Conservation (phyloP, 2,888 invertebrate species). For the Galerucella nymphaeae region DNA sequence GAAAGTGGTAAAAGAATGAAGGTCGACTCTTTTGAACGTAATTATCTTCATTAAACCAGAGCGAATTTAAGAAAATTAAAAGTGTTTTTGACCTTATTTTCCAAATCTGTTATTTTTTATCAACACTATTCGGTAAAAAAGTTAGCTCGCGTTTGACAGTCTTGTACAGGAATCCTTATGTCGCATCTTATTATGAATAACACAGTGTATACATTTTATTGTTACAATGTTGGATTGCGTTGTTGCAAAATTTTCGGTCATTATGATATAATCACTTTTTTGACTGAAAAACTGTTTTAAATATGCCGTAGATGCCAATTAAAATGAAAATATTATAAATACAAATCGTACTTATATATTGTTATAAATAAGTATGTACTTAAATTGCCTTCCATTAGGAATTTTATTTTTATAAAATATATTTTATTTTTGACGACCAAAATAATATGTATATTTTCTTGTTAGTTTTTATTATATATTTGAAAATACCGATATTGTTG, state of each 20-base stretch:
- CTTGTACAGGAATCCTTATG: too few relatives aligned
- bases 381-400: background rate
- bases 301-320: background rate
- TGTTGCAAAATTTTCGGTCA: background rate
- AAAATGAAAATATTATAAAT: background rate
- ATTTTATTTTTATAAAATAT: slow-evolving; percentile 4
- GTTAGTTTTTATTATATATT: background rate
- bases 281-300: too few relatives aligned
- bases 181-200: too few relatives aligned
- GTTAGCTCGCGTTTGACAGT: too few relatives aligned
- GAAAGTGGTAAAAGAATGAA: too few relatives aligned
- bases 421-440: background rate
- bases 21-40: too few relatives aligned
- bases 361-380: slow-evolving; percentile 4
- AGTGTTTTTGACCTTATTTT: too few relatives aligned
- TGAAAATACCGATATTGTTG: background rate
- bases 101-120: too few relatives aligned
- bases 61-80: too few relatives aligned
- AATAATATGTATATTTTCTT: background rate
- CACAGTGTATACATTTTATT: background rate
- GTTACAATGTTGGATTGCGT: background rate
- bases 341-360: background rate
- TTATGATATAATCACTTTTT: background rate
- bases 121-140: too few relatives aligned
- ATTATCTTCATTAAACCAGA: too few relatives aligned